Base-by-base conservation (phyloP, 2,888 invertebrate genomes). In the Odontothrips loti region DNA sequence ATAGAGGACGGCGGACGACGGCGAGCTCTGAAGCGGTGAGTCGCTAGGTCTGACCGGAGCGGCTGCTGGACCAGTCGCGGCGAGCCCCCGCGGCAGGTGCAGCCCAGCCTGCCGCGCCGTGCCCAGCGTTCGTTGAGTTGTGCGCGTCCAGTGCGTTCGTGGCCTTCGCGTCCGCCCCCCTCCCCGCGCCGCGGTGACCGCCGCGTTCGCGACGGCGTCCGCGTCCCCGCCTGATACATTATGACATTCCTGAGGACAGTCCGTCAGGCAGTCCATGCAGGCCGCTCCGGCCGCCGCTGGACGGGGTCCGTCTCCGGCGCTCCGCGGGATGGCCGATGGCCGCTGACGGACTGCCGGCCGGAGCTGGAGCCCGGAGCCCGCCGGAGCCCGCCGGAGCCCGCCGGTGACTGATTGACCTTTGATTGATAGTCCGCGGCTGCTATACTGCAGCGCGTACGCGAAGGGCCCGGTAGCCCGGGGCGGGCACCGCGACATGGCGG, bases 211-310 rank as follows among this genome's bases (percentile, higher is more conserved):
- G 23, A 27, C 23, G 23, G 58, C 58, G 58, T 58, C 34, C 58
- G 58, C 58, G 58, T 58, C 68, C 58, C 58, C 68, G 68, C 68
- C 68, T 75, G 68, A 75, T 75, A 75, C 68, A 75, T 75, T 75
- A 75, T 75, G 68, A 75, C 68, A 75, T 75, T 75, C 68, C 68
- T 75, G 68, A 58, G 58, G 58, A 58, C 58, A 58, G 58, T 58
- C 20, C 17, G 58, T 58, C 68, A 11, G 23, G 27, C 68, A 23
- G 8, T 43, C 34, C 34, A 43, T 51, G 58, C 58, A 17, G 15
- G 58, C 15, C 6, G 34, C 34, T 43, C 34, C 34, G 34, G 34
- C 34, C 34, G 34, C 34, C 34, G 34, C 34, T 43, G 34, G 34
- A 2, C 51, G 51, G 9, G 51, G 51, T 43, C 34, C 51, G 51